Evolutionary conservation across 2,888 invertebrate species (phyloP).

Genomic region (Teleiodes luculella): DNA sequence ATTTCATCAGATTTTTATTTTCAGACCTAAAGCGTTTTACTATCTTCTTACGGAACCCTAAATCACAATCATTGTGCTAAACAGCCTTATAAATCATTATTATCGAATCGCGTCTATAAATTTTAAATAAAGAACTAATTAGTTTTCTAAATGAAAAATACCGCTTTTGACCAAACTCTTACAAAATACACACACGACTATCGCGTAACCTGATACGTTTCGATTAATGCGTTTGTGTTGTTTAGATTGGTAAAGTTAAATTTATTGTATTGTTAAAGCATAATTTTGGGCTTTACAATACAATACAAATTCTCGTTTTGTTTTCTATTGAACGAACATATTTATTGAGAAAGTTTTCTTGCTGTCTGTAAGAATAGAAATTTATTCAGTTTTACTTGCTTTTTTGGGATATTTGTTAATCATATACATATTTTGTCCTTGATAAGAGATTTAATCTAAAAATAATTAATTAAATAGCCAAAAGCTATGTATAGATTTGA

Average conservation of each 20-base stretch:
- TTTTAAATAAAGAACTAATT: slow-evolving; percentile 38
- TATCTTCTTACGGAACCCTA: not conserved
- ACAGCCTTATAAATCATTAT: slow-evolving; percentile 27
- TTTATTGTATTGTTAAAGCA: not conserved
- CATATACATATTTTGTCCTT: no score
- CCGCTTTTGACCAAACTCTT: not conserved
- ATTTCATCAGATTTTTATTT: no score
- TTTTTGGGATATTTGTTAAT: no score
- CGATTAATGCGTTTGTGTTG: slow-evolving; percentile 1
- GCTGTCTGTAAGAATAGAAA: no score
- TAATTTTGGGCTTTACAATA: not conserved
- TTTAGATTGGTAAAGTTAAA: not conserved
- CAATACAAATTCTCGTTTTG: no score
- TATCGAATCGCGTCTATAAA: slow-evolving; percentile 25
- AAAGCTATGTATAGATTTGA: no score
- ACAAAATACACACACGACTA: not conserved
- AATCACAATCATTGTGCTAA: slow-evolving; percentile 6
- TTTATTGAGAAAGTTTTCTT: no score
- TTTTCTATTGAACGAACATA: no score
- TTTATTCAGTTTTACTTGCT: no score
- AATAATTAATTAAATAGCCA: no score
- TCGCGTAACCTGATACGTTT: slow-evolving; percentile 13
- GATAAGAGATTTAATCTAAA: no score
- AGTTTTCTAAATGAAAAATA: slow-evolving; percentile 32
- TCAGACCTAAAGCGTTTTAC: no score